Percentiles rank a stretch among this genome's conserved stretches.
Evolutionary conservation across 2,113 vertebrate genomes (phyloP).

Genomic region (Oreotrochilus melanogaster): DNA sequence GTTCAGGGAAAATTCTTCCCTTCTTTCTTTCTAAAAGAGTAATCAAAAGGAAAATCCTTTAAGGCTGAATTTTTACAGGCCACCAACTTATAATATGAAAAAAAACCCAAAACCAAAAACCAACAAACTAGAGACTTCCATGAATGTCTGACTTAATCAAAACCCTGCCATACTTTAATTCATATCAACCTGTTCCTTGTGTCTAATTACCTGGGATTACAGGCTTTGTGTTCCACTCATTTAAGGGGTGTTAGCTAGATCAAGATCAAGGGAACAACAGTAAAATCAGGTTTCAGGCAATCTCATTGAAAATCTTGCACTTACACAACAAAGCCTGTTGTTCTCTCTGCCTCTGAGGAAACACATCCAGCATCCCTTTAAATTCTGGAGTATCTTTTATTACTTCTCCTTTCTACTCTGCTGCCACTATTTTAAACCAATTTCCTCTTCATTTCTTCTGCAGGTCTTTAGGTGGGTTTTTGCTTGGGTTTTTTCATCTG

Average conservation of each 20-base stretch:
- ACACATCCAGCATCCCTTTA: neutral
- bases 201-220: neutral
- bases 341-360: neutral
- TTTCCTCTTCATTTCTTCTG: neutral
- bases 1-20: neutral
- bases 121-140: neutral
- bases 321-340: neutral
- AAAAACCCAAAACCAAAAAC: neutral
- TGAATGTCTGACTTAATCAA: slow-evolving; percentile 33
- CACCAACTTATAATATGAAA: neutral
- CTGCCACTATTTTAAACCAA: neutral
- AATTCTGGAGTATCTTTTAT: neutral
- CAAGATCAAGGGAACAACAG: slow-evolving; percentile 1
- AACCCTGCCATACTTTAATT: neutral
- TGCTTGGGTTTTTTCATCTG: too few species aligned
- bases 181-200: neutral
- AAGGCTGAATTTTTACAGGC: slow-evolving; percentile 9
- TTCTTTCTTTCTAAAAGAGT: slow-evolving; percentile 36
- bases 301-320: neutral
- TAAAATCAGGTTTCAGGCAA: slow-evolving; percentile 16
- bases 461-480: neutral
- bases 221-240: neutral
- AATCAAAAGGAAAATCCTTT: neutral
- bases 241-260: neutral
- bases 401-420: neutral